Base-by-base conservation (phyloP, 2,113 vertebrate species). In the Micronycteris hirsuta region DNA sequence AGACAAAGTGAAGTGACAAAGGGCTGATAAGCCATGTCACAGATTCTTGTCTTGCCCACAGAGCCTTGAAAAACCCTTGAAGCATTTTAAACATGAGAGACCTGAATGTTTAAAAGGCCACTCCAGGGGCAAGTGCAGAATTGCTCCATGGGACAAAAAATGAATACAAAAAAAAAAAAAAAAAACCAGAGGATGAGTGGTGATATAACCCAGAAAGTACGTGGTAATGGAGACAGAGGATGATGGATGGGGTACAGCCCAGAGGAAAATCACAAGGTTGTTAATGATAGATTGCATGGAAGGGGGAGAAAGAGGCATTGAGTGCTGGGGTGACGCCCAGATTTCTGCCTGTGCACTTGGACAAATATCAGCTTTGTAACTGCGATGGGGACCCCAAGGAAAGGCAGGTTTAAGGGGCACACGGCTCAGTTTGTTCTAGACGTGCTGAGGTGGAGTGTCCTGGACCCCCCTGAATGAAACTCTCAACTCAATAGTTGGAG, bases 221-320 rank as follows among this genome's bases (percentile, higher is more conserved):
- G 7, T 4, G 7, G 22, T 24, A 19, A 36, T 63, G 54, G 4
- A 11, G 36, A 41, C 4, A 26, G 9, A 77, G 43, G n/a, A 33
- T 20, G 41, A 15, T 54, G 8, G 36, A 11, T 1, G 65, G n/a
- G 7, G 17, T 20, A 13, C 2, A 24, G 24, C 8, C 54, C 38
- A n/a, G 22, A 71, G 54, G 36, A 61, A 54, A 41, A 4, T 13
- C 31, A 15, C 0, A 52, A 19, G 28, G 58, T 28, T 20, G 31
- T 70, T 58, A 49, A 33, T 43, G 36, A 7, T 8, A 4, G 4
- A n/a, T 3, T 82, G 58, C 45, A 77, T 11, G 11, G 33, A 1
- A 54, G 2, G 0, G 26, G 26, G n/a, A 13, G 33, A 4, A 5
- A 20, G 7, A n/a, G 2, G 7, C 5, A 12, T 1, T 33, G 3